Evolutionary conservation across 2,113 vertebrate genomes (phyloP), one percentile per base, ranked within the genome.

Genomic region (Donacobius atricapilla): DNA sequence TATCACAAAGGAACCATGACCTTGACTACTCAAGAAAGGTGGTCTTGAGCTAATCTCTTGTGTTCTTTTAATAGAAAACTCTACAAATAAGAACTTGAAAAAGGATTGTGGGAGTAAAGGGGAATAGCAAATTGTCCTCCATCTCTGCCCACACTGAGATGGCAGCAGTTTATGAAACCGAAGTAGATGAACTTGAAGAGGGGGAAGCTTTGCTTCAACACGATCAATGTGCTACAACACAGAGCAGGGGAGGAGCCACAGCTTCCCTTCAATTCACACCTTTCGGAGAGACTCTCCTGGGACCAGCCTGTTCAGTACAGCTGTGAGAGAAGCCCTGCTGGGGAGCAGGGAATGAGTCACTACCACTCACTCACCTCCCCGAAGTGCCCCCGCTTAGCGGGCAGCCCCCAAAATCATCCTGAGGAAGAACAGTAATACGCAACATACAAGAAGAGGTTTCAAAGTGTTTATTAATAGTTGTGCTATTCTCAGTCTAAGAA

Each of bases 381-480:
- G 2, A 42, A 73, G 68, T 15, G 89, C 42, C 53, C 81, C 69
- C 1, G 0, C 76, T 37, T 65, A 82, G 77, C 44, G 40, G 93
- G 88, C 5, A 5, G 82, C 93, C 71, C 92, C 45, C 93, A 88
- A 75, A 84, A 53, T 7, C 33, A 3, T 27, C 47, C 68, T 82
- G 69, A 75, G 60, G 48, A 96, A 11, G 6, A 77, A 87, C 25
- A 96, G 89, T 75, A 97, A 97, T 61, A 96, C 88, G 28, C 81
- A 93, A 64, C 88, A 90, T 83, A 60, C 89, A 76, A 44, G 61
- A 90, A 69, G 93, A 94, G 90, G 93, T 97, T 97, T 93, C 92
- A 91, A 96, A 95, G 58, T 51, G 88, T 89, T 96, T 96, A 97
- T 65, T 95, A 90, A 60, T 53, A 94, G n/a, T 91, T 96, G 80